These are phyloP conservation scores for Esox lucius DNA, from an alignment of 2,797 vertebrate genomes.

Conservation along the genomic window DNA sequence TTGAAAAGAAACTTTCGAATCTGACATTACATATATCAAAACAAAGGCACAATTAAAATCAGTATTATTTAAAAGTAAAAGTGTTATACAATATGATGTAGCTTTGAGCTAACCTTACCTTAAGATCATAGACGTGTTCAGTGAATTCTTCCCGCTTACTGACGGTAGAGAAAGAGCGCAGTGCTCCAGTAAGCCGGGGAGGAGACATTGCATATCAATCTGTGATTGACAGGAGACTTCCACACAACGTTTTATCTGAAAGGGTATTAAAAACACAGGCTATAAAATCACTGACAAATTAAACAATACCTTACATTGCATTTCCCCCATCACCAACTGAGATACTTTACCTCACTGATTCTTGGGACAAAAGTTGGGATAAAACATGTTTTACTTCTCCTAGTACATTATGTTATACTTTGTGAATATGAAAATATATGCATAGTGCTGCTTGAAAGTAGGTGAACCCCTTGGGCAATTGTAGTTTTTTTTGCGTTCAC, in stretches of 20 bases:
- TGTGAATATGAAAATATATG: too few relatives aligned
- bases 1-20: too few relatives aligned
- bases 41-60: too few relatives aligned
- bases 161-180: constrained; percentile 87
- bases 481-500: too few relatives aligned
- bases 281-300: constrained; percentile 1
- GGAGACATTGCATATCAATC: constrained; percentile 78
- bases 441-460: too few relatives aligned
- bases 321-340: not conserved
- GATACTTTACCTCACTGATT: not conserved
- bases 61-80: not conserved
- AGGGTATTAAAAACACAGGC: constrained; percentile 7
- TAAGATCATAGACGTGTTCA: constrained; percentile 79
- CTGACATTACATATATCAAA: too few relatives aligned
- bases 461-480: too few relatives aligned
- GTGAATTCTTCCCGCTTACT: constrained; percentile 81
- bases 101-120: constrained; percentile 58
- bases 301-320: not conserved
- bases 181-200: constrained; percentile 82
- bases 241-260: not conserved
- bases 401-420: not conserved
- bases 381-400: too few relatives aligned
- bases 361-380: not conserved
- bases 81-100: not conserved
- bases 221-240: constrained; percentile 74